Base-by-base conservation (phyloP, 2,888 invertebrate genomes). In the Limenitis camilla region DNA sequence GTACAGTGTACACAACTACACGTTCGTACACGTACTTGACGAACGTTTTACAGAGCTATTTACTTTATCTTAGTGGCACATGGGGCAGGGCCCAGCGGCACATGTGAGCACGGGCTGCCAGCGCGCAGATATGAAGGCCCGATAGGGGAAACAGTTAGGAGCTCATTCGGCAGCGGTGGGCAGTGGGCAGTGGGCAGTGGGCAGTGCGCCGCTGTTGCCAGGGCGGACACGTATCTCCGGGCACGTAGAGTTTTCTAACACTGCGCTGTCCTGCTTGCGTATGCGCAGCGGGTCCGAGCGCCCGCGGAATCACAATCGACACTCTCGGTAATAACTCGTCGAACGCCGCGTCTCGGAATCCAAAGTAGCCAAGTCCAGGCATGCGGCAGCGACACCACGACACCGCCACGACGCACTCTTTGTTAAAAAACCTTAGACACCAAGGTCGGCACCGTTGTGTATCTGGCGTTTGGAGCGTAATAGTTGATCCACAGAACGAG, bases 311-410 rank as follows among this genome's bases (percentile, higher is more conserved):
- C 70, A 68, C 76, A 76, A 78, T 72, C 62, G 68, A 65, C 70
- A 60, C 69, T 63, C 69, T 62, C 68, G 70, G 75, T 67, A 70
- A 76, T 78, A 78, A 78, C 78, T 78, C 73, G 70, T 67, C 64
- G 68, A 67, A 64, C 59, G 58, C 56, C 62, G 61, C 62, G 59
- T 41, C 56, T 44, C 43, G 60, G 76, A 73, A 77, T 77, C 67
- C 49, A 67, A 76, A 76, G 65, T 67, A 70, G 71, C 53, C 50
- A 45, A 57, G 60, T 19, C 38, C 40, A 19, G 33, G 41, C 30
- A 9, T 2, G 5, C 10, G 10, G 27, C 5, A 11, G 31, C 29
- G 31, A 11, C 11, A 27, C 6, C 44, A 42, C 46, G 42, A 51
- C 43, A 47, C 50, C 46, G 50, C 50, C 27, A 39, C 38, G 44